A percentile compares a stretch with the other conserved stretches of the same genome.
These are phyloP conservation scores for Pituophis catenifer DNA, from an alignment of 2,113 vertebrate genomes.

Conservation along the genomic window DNA sequence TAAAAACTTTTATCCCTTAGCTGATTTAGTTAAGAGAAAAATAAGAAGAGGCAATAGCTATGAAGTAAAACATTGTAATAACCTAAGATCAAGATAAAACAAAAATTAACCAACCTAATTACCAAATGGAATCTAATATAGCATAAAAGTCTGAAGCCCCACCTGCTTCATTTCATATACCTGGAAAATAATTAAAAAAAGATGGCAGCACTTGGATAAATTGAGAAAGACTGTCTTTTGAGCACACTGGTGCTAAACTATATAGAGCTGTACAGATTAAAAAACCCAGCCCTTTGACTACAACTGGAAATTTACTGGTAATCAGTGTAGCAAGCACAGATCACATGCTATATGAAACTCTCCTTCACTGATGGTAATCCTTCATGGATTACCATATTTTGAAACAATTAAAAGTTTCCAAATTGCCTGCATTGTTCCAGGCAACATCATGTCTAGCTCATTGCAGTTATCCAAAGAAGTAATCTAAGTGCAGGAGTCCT, in stretches of 20 bases:
- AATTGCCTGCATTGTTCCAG: neutral
- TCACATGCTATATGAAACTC: neutral
- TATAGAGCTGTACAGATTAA: neutral
- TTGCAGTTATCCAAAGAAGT: neutral
- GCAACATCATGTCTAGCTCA: neutral
- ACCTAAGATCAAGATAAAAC: neutral
- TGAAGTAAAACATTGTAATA: neutral
- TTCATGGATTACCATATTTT: neutral
- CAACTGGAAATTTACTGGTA: neutral
- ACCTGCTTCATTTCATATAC: neutral
- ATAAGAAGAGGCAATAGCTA: neutral
- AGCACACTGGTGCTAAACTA: neutral
- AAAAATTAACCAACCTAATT: neutral
- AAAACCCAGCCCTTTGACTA: neutral
- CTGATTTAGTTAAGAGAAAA: neutral
- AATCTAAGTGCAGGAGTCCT: neutral
- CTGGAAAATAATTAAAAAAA: neutral
- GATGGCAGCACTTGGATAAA: neutral
- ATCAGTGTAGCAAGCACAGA: neutral
- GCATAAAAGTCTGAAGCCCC: neutral
- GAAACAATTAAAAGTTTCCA: neutral
- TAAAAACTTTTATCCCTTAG: neutral
- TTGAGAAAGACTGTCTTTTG: neutral
- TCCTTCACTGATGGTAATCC: neutral
- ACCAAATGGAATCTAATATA: neutral